Base-by-base conservation (phyloP, 2,888 invertebrate genomes). In the Tinea pellionella region DNA sequence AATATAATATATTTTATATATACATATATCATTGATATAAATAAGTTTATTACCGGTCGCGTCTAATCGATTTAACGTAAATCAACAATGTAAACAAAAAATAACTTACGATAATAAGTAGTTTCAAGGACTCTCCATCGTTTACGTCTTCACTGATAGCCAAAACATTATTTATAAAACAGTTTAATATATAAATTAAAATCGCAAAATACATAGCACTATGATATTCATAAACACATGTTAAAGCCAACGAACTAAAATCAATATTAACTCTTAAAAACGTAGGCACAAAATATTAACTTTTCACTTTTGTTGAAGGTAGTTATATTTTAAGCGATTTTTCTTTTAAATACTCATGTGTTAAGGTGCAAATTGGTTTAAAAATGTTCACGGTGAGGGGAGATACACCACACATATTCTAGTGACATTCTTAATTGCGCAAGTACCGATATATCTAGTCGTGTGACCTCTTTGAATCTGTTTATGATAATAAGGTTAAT, bases 291-390 rank as follows among this genome's bases (percentile, higher is more conserved):
- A 47, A 16, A 16, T 16, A 16, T 2, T 41, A 2, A 4, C 47
- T 47, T 47, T 47, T 47, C 47, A 47, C 47, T 47, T 47, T 47
- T 47, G 15, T 42, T 47, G 47, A 47, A 47, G 47, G 47, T 47
- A 47, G 47, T 16, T 47, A 47, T 2, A 2, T 2, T n/a, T 47
- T 16, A 47, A 47, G 47, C 47, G 15, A 47, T 16, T 47, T 16
- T 47, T 16, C 8, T 2, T 15, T 9, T 47, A 47, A 47, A n/a
- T 47, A 47, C n/a, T 15, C 2, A 2, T 2, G 15, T 13, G 16
- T 47, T 47, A 47, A 47, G 47, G 47, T 16, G 15, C 16, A 47
- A 47, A 47, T 47, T 47, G 15, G 47, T 47, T 2, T 16, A 4
- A 3, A 15, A 47, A 15, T 2, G 15, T 47, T 16, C 13, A 15